Evolutionary conservation across 2,797 vertebrate genomes (phyloP).

Genomic region (Eupleurogrammus muticus): DNA sequence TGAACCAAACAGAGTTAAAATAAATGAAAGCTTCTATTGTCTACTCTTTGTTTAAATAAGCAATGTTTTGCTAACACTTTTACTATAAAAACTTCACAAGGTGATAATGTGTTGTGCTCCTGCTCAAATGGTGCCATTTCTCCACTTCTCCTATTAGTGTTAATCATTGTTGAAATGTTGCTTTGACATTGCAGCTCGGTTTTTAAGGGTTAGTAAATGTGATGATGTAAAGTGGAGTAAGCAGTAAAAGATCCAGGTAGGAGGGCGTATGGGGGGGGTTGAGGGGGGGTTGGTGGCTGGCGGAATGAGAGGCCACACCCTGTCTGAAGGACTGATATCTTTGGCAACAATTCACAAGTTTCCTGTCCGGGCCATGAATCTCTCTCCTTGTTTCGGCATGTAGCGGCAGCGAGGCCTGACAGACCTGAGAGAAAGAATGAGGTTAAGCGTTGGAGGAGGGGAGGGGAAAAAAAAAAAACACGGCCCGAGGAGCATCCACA

Average conservation of each 20-base stretch:
- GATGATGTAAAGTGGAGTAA: background rate
- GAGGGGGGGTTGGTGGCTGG: constrained; percentile 15
- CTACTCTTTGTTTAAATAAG: background rate
- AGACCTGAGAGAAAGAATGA: constrained; percentile 53
- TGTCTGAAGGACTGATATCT: constrained; percentile 56
- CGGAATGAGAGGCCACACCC: constrained; percentile 41
- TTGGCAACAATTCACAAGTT: constrained; percentile 55
- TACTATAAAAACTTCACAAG: no score
- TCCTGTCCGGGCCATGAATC: constrained; percentile 44
- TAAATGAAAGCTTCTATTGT: background rate
- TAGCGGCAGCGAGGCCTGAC: constrained; percentile 23
- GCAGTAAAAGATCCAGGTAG: constrained; percentile 15
- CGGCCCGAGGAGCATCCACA: constrained; percentile 53
- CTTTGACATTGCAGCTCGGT: constrained; percentile 3
- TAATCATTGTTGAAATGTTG: constrained; percentile 7
- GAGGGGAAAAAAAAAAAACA: no score
- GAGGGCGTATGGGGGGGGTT: constrained; percentile 7
- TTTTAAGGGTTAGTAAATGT: background rate
- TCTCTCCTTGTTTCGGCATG: constrained; percentile 38
- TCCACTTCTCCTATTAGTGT: constrained; percentile 18
- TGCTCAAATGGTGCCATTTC: constrained; percentile 12
- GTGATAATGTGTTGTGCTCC: background rate
- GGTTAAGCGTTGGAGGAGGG: constrained; percentile 55
- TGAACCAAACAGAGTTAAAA: no score
- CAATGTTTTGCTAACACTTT: no score